Conservation (phyloP, 2,888 invertebrate species). For the Cheilosia vernalis region DNA sequence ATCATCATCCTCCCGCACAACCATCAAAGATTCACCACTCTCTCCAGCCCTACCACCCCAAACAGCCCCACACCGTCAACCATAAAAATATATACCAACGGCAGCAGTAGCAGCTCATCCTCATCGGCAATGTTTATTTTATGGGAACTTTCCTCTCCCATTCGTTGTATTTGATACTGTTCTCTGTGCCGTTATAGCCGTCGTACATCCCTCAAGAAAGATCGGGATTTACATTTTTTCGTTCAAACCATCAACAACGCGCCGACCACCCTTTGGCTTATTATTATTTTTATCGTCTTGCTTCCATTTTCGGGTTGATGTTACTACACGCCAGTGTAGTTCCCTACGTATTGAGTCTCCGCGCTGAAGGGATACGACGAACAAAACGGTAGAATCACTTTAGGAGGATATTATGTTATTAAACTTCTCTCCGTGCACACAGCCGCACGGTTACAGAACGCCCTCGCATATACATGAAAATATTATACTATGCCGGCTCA, state of each 20-base stretch:
- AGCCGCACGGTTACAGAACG: slow-evolving; percentile 39
- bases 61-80: slow-evolving; percentile 15
- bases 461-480: slow-evolving; percentile 48
- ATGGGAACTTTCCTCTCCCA: slow-evolving; percentile 54
- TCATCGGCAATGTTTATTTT: slow-evolving; percentile 71
- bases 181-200: slow-evolving; percentile 27
- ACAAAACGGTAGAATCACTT: slow-evolving; percentile 65
- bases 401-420: slow-evolving; percentile 70
- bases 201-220: slow-evolving; percentile 48
- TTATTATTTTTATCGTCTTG: slow-evolving; percentile 46
- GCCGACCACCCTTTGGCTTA: slow-evolving; percentile 20
- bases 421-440: slow-evolving; percentile 31
- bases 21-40: slow-evolving; percentile 42
- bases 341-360: slow-evolving; percentile 48
- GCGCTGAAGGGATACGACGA: slow-evolving; percentile 47
- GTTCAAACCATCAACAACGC: background rate
- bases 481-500: slow-evolving; percentile 44
- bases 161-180: slow-evolving; percentile 56
- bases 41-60: slow-evolving; percentile 23
- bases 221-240: slow-evolving; percentile 63
- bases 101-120: slow-evolving; percentile 58
- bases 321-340: slow-evolving; percentile 23
- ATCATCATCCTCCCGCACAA: slow-evolving; percentile 44
- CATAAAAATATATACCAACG: slow-evolving; percentile 62
- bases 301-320: slow-evolving; percentile 8